Evolutionary conservation across 2,797 vertebrate genomes (phyloP), one percentile per base, ranked within the genome.

Genomic region (Sparus aurata): DNA sequence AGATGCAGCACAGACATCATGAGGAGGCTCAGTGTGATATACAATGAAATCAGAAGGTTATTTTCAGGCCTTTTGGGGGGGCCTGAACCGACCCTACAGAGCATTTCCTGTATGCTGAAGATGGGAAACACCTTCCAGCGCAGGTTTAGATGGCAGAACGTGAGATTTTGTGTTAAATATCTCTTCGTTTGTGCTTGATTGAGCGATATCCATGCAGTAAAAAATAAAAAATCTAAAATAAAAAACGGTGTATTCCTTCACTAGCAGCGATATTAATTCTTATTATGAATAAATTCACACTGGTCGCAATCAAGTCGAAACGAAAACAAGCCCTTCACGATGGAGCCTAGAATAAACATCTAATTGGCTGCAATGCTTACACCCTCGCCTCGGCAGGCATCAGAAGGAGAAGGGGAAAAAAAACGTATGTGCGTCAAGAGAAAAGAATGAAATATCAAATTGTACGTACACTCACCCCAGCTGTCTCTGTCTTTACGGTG

Each of bases 401-500:
- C 8, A 38, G 52, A 45, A 73, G 46, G 30, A 30, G 30, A 30
- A 30, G 30, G 5, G 27, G 30, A 54, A 55, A 62, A 45, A 30
- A 55, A 62, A 64, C 20, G 23, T 54, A 27, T 59, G 79, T 66
- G 77, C 86, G 85, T 85, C 72, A 80, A 65, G 23, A 59, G 54
- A 38, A 67, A 43, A 67, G 11, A 41, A 8, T 54, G 54, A 82
- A 83, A 85, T 73, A 80, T 72, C 11, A 85, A 84, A 90, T 16
- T 52, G 83, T 87, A 93, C 89, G 84, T 85, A 90, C 91, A 95
- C 95, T 96, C 93, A 96, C 96, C 96, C 96, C 96, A 96, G 95
- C 96, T 97, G 87, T 97, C 96, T 91, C 96, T 92, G 57, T 96
- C 95, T 85, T 96, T 96, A 59, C 96, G 95, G 82, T 96, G 95